Evolutionary conservation across 2,113 vertebrate species (phyloP), one percentile per base, ranked within the genome.

Genomic region (Tetrao urogallus): DNA sequence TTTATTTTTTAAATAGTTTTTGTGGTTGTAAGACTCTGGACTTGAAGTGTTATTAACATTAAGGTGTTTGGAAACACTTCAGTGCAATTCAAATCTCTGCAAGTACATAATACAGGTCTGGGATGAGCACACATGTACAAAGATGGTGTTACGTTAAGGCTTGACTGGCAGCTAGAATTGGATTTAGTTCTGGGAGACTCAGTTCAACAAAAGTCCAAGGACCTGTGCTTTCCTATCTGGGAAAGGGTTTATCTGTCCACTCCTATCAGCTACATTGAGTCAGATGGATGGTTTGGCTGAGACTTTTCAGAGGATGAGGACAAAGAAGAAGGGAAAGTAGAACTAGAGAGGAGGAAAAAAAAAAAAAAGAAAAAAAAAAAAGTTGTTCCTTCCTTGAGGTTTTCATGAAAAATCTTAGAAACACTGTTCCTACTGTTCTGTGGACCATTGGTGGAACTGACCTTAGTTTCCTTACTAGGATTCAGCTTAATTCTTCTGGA

Each of bases 51-150:
- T 87, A 54, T 86, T 67, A 63, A 72, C 30, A 84, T 57, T 43
- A 32, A 72, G 12, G 86, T 0, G 5, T 32, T 58, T 0, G 0
- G 66, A 65, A 90, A 52, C 43, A 30, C 66, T 82, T 79, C 34
- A n/a, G 56, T 0, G 0, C 30, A 57, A 66, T 28, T 27, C 61
- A 60, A 45, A 30, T 30, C 42, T 54, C 20, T 56, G 50, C 2
- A 47, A 45, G 65, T 65, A 21, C 0, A 0, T 7, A 21, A 6
- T 8, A 11, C 13, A 6, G 57, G 58, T 19, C n/a, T 45, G 42
- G 63, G 71, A 28, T 73, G 82, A 80, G 67, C 8, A 8, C 0
- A 1, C 5, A 2, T 3, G 25, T 18, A 42, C 47, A 3, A 13
- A 54, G 65, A 20, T 0, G 1, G 17, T 25, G 45, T 32, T 38